Percentiles rank a stretch among this genome's conserved stretches.
phyloP scores from a whole-genome alignment of 35 echinoderm and acorn worm species.

The Strongylocentrotus purpuratus region DNA sequence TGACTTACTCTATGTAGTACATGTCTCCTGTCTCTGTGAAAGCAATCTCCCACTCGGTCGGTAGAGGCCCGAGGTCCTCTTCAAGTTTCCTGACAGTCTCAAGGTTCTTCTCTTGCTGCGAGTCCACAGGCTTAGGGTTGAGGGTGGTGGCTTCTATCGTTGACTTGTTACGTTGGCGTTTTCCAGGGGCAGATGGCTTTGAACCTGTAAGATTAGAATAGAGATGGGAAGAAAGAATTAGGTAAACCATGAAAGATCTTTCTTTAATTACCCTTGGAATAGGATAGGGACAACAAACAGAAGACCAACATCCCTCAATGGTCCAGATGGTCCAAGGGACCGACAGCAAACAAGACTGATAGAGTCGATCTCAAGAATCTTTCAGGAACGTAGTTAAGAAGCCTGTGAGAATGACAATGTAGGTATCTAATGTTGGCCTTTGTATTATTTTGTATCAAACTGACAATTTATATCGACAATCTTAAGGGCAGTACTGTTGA shows the following conservation, averaged over 20 bases:
- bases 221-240: background rate
- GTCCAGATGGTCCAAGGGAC: no score
- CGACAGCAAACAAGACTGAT: no score
- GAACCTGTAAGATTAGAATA: conserved; percentile 55
- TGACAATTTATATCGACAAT: no score
- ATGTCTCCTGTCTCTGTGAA: conserved; percentile 98
- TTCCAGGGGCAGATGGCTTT: conserved; percentile 87
- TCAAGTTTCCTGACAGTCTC: conserved; percentile 71
- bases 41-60: conserved; percentile 84
- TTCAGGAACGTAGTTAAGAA: no score
- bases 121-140: conserved; percentile 61
- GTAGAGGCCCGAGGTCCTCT: conserved; percentile 71
- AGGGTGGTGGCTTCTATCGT: conserved; percentile 92
- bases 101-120: conserved; percentile 60
- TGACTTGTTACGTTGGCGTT: conserved; percentile 94
- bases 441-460: no score
- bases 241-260: background rate
- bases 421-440: no score
- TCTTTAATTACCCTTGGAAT: no score
- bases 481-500: no score
- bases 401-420: no score
- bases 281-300: no score
- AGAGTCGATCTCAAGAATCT: no score
- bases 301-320: no score
- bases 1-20: conserved; percentile 97